These are phyloP conservation scores for Sprattus sprattus DNA, from an alignment of 2,113 vertebrate genomes.

Conservation along the genomic window DNA sequence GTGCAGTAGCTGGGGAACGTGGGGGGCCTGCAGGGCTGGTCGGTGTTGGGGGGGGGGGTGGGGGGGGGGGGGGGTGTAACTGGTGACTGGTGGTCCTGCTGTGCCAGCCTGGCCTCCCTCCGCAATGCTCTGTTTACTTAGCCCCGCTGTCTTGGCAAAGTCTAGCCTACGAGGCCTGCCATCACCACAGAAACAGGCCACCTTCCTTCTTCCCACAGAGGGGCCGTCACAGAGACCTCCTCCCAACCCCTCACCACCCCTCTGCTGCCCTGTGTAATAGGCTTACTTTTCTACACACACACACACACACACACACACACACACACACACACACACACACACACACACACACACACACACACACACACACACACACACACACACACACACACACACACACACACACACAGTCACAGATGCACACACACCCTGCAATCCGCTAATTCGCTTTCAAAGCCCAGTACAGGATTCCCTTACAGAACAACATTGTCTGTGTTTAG, in stretches of 20 bases:
- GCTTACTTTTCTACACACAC: background rate
- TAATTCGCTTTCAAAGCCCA: slow-evolving; percentile 68
- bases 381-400: no score
- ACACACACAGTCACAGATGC: background rate
- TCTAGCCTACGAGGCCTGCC: background rate
- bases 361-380: background rate
- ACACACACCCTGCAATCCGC: slow-evolving; percentile 34
- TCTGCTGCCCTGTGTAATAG: background rate
- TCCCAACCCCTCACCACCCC: background rate
- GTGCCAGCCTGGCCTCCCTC: background rate
- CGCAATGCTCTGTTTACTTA: background rate
- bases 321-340: background rate
- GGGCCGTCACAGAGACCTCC: background rate
- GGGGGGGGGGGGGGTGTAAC: background rate
- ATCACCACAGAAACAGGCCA: slow-evolving; percentile 2
- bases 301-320: background rate
- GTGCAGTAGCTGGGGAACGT: background rate
- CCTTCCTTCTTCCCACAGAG: background rate
- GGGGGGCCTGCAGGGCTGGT: background rate
- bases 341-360: background rate
- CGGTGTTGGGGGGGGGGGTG: background rate
- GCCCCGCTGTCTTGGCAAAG: background rate
- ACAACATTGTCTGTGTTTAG: slow-evolving; percentile 73
- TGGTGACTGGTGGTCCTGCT: background rate
- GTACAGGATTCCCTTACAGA: slow-evolving; percentile 76